These are phyloP conservation scores for Aphis gossypii DNA, from an alignment of 1,140 invertebrate species.

Conservation along the genomic window DNA sequence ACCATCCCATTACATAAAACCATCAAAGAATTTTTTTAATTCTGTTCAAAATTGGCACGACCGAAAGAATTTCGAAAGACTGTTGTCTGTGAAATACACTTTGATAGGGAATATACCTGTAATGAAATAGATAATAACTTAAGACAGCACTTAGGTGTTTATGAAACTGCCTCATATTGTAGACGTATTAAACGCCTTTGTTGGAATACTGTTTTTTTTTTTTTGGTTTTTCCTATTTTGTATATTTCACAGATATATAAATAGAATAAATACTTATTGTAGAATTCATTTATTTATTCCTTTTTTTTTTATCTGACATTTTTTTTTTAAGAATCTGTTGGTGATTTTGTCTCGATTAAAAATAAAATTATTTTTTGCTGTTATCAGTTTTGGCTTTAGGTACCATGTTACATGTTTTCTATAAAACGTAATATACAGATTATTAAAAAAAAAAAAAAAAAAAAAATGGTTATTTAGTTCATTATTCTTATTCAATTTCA, in stretches of 20 bases:
- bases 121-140: constrained; percentile 53
- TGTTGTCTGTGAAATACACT: constrained; percentile 56
- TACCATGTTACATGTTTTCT: constrained; percentile 55
- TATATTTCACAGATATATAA: constrained; percentile 57
- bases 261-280: constrained; percentile 58
- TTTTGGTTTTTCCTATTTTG: constrained; percentile 54
- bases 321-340: constrained; percentile 48
- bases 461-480: not conserved
- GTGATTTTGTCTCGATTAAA: constrained; percentile 38
- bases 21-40: constrained; percentile 3
- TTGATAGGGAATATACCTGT: constrained; percentile 55
- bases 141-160: constrained; percentile 52
- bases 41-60: constrained; percentile 54
- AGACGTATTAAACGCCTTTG: constrained; percentile 54
- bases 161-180: constrained; percentile 56
- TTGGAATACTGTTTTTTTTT: constrained; percentile 48
- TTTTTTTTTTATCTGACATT: constrained; percentile 39
- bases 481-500: too few relatives aligned
- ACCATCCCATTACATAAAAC: constrained; percentile 38
- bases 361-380: constrained; percentile 24
- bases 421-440: constrained; percentile 51
- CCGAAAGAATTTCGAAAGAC: constrained; percentile 55
- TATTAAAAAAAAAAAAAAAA: not conserved
- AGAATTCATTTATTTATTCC: constrained; percentile 57
- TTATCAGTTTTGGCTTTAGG: constrained; percentile 52